Conservation (phyloP, 2,113 vertebrate species). For the Planiliza haematocheilus region DNA sequence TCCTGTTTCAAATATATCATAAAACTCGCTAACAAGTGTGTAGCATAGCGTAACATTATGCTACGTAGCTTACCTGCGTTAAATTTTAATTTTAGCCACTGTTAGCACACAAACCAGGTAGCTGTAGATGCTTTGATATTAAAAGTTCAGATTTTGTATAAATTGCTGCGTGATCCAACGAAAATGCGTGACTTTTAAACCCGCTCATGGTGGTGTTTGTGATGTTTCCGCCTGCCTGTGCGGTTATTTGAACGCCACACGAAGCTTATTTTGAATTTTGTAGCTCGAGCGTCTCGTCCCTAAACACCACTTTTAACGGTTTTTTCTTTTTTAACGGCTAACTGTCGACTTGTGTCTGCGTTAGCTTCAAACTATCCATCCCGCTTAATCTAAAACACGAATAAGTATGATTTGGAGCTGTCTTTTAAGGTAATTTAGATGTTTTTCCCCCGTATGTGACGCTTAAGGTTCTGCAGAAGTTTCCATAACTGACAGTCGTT, state of each 20-base stretch:
- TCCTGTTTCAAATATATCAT: no score
- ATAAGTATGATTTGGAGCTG: not conserved
- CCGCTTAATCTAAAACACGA: not conserved
- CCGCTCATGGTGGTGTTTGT: no score
- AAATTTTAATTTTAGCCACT: not conserved
- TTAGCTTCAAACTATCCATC: not conserved
- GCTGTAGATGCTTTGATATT: not conserved
- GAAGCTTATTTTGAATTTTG: slow-evolving; percentile 8
- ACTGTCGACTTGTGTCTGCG: not conserved
- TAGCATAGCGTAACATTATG: not conserved
- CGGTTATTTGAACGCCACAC: not conserved
- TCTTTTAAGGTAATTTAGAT: not conserved
- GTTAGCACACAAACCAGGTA: not conserved
- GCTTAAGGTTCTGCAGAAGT: slow-evolving; percentile 24
- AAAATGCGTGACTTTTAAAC: not conserved
- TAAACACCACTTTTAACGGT: slow-evolving; percentile 2
- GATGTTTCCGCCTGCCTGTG: no score
- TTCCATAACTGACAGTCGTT: slow-evolving; percentile 32
- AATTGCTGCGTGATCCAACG: not conserved
- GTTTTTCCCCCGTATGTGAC: not conserved
- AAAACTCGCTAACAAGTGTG: not conserved
- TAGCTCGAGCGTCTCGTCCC: slow-evolving; percentile 12
- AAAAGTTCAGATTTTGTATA: not conserved
- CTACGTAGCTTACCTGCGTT: not conserved
- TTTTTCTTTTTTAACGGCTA: slow-evolving; percentile 1